phyloP scores from a whole-genome alignment of 2,888 invertebrate species.

The Tenodera sinensis region DNA sequence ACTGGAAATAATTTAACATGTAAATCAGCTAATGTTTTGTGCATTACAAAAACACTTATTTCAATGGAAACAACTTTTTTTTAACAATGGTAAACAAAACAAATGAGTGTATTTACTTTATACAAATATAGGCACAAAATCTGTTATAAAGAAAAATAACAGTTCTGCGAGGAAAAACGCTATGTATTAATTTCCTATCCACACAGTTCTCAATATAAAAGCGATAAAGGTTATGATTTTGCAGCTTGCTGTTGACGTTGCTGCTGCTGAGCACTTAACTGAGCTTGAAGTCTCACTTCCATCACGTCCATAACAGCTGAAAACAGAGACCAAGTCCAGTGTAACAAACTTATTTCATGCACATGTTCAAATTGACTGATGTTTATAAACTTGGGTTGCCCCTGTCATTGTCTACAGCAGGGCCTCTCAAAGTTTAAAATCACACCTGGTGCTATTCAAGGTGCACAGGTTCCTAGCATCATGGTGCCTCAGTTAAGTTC shows the following conservation, averaged over 20 bases:
- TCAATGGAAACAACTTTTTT: not conserved
- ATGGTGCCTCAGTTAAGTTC: no score
- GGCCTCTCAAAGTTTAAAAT: no score
- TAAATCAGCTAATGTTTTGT: no score
- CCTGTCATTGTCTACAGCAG: no score
- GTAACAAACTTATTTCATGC: no score
- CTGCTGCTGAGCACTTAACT: conserved; percentile 40
- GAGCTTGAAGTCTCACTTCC: conserved; percentile 66
- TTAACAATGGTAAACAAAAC: not conserved
- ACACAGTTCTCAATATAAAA: not conserved
- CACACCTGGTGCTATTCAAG: no score
- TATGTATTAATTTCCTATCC: not conserved
- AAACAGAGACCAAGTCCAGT: not conserved
- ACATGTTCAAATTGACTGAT: no score
- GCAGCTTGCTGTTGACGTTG: conserved; percentile 36
- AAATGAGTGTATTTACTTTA: not conserved
- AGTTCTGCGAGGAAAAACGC: not conserved
- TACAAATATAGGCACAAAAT: not conserved
- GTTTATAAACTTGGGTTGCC: no score
- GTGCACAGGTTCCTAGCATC: no score
- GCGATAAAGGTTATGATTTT: conserved; percentile 20
- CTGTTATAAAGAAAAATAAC: not conserved
- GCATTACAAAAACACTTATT: not conserved
- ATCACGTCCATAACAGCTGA: conserved; percentile 63
- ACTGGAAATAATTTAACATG: no score